Conservation (phyloP, 2,888 invertebrate genomes). For the Brachyopa scutellaris region DNA sequence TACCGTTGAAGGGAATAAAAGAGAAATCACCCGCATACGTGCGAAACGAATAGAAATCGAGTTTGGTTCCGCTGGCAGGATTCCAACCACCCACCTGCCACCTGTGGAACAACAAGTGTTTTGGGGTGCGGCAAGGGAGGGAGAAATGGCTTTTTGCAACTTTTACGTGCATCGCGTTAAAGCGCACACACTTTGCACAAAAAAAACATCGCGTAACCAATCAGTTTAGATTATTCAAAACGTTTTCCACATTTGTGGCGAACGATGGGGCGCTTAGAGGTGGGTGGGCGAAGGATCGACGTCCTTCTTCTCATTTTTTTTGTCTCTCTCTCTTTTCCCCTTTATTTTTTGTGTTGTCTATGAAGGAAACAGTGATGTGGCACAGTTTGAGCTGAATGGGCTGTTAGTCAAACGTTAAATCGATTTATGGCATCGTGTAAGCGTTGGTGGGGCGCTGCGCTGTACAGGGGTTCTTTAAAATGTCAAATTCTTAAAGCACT, state of each 20-base stretch:
- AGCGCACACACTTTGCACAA: conserved; percentile 3
- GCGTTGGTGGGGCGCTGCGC: not conserved
- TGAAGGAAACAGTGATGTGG: conserved; percentile 20
- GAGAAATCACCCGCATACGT: conserved; percentile 34
- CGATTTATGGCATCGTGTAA: conserved; percentile 34
- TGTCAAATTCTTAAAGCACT: not conserved
- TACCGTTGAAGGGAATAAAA: not conserved
- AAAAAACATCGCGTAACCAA: conserved; percentile 32
- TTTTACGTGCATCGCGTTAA: conserved; percentile 29
- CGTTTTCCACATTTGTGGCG: conserved; percentile 17
- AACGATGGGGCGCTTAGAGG: not conserved
- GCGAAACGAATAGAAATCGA: conserved; percentile 34
- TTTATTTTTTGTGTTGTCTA: conserved; percentile 1
- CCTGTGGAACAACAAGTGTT: conserved; percentile 36
- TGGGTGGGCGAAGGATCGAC: not conserved
- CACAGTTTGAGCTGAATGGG: conserved; percentile 33
- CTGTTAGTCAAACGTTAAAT: conserved; percentile 55
- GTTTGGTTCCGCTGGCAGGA: not conserved
- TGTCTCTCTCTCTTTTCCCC: too few relatives aligned
- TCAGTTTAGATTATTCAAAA: conserved; percentile 49
- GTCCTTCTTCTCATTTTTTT: not conserved
- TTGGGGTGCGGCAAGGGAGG: not conserved
- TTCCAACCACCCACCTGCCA: not conserved
- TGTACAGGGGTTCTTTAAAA: not conserved
- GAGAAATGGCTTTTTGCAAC: conserved; percentile 27